These are phyloP conservation scores for Argynnis bischoffii DNA, from an alignment of 2,888 invertebrate genomes.

Conservation along the genomic window DNA sequence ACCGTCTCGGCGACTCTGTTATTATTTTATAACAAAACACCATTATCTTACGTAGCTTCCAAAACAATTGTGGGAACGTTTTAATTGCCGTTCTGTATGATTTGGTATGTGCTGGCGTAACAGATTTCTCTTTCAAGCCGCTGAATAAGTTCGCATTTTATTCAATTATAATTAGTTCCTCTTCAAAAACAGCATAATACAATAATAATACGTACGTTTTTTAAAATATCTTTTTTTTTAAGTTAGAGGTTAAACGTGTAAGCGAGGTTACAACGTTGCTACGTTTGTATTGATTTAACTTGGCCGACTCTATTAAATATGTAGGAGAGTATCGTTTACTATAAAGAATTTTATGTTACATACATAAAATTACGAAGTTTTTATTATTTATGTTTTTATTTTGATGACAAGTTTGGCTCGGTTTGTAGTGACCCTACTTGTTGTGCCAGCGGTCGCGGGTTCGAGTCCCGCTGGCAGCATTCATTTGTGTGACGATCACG, in stretches of 20 bases:
- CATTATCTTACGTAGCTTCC: constrained; percentile 52
- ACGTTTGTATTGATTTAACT: constrained; percentile 18
- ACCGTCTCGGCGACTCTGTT: constrained; percentile 65
- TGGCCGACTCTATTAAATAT: background rate
- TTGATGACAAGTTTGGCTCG: too few species aligned
- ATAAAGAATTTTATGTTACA: background rate
- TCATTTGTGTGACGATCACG: too few species aligned
- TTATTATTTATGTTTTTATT: too few species aligned
- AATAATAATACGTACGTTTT: background rate
- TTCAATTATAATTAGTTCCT: constrained; percentile 17
- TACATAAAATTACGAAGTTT: too few species aligned
- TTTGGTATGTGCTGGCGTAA: constrained; percentile 27
- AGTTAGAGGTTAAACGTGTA: background rate
- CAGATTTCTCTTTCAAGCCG: constrained; percentile 28
- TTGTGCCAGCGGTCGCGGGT: too few species aligned
- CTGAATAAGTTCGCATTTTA: constrained; percentile 17
- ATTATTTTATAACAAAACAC: constrained; percentile 77
- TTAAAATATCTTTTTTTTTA: background rate
- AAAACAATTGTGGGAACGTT: constrained; percentile 46
- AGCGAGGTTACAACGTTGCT: constrained; percentile 7
- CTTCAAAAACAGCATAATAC: background rate
- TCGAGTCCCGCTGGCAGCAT: too few species aligned
- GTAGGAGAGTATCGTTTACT: background rate
- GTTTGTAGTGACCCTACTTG: too few species aligned
- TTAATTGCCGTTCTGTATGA: constrained; percentile 27